A percentile compares a stretch with the other conserved stretches of the same genome.
Conservation (phyloP, 2,113 vertebrate species). For the Syngnathus floridae region DNA sequence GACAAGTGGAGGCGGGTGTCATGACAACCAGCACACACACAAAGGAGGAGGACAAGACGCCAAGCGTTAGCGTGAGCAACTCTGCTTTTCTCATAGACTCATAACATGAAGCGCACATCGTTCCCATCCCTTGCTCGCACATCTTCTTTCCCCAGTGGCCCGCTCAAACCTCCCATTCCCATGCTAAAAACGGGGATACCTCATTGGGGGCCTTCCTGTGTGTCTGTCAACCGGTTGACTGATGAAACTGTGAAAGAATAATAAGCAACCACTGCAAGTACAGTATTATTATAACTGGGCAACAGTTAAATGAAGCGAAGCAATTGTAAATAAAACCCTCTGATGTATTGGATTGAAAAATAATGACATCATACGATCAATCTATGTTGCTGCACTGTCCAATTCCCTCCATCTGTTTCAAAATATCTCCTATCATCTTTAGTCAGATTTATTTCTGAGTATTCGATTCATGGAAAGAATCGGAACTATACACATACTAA, state of each 20-base stretch:
- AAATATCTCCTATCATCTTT: neutral
- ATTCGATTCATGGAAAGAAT: neutral
- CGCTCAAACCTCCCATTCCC: conserved; percentile 49
- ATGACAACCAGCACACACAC: conserved; percentile 77
- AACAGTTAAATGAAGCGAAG: neutral
- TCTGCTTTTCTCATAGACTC: conserved; percentile 47
- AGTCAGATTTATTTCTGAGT: neutral
- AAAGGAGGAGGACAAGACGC: conserved; percentile 47
- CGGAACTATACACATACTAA: neutral
- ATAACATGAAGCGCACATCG: conserved; percentile 34
- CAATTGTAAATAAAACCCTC: neutral
- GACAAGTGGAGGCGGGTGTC: conserved; percentile 84
- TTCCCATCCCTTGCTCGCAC: conserved; percentile 44
- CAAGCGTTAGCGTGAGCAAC: conserved; percentile 69
- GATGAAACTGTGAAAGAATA: neutral
- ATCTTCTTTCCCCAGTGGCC: conserved; percentile 39
- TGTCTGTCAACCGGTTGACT: conserved; percentile 20
- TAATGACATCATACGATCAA: neutral
- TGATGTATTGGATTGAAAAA: neutral
- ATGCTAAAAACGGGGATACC: conserved; percentile 39
- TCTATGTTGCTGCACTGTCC: neutral
- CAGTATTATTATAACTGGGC: neutral
- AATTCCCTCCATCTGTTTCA: neutral
- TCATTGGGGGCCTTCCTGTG: conserved; percentile 26
- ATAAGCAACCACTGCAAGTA: neutral